Evolutionary conservation across 1,140 invertebrate species (phyloP).

Genomic region (Psilanteris sp.): DNA sequence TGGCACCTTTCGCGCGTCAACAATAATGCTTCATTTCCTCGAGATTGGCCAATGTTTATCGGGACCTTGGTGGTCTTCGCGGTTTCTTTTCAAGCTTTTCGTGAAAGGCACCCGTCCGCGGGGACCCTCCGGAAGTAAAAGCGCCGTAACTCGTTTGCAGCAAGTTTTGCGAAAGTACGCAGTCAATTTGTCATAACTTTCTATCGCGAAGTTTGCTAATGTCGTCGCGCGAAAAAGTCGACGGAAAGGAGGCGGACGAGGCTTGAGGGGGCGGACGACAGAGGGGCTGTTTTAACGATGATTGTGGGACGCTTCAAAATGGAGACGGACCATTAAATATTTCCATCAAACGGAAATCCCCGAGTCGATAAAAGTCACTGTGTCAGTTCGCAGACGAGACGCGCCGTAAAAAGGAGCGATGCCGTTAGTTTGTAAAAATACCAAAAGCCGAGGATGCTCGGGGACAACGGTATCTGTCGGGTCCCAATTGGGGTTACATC

Average conservation of each 20-base stretch:
- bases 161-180: slow-evolving; percentile 29
- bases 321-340: slow-evolving; percentile 5
- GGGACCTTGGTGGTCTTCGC: slow-evolving; percentile 19
- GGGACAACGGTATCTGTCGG: slow-evolving; percentile 37
- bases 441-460: slow-evolving; percentile 36
- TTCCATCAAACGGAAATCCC: background rate
- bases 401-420: slow-evolving; percentile 6
- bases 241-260: no score
- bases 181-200: slow-evolving; percentile 35
- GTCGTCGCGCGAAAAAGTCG: background rate
- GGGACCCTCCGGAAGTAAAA: slow-evolving; percentile 28
- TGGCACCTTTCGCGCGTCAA: slow-evolving; percentile 36
- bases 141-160: slow-evolving; percentile 34
- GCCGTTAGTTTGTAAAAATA: slow-evolving; percentile 44
- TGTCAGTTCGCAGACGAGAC: background rate
- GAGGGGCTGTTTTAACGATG: no score
- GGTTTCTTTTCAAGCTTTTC: slow-evolving; percentile 38
- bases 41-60: slow-evolving; percentile 52
- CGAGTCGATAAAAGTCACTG: slow-evolving; percentile 3
- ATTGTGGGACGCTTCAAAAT: no score
- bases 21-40: slow-evolving; percentile 40
- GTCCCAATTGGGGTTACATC: slow-evolving; percentile 26
- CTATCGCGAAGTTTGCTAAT: slow-evolving; percentile 11
- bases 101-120: slow-evolving; percentile 45
- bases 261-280: no score